Evolutionary conservation across 2,797 vertebrate genomes (phyloP).

Genomic region (Cheracebus regulus): DNA sequence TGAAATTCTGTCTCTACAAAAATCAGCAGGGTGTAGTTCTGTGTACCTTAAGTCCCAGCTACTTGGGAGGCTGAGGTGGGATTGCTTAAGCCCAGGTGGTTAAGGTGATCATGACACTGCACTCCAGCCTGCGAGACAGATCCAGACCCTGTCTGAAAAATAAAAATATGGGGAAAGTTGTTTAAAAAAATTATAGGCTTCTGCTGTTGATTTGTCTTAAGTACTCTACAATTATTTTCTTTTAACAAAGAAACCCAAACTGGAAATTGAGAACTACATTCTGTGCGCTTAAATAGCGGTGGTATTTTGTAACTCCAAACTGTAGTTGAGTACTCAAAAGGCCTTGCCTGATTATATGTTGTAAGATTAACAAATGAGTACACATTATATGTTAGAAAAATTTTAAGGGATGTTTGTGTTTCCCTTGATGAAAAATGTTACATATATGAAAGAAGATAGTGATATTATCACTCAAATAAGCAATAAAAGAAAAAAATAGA

Average conservation of each 20-base stretch:
- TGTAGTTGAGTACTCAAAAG: background rate
- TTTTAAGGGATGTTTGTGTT: background rate
- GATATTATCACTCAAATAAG: background rate
- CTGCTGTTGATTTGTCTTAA: background rate
- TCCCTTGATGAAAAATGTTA: background rate
- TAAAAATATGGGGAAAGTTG: background rate
- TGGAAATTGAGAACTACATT: background rate
- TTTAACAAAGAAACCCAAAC: background rate
- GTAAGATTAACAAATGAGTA: background rate
- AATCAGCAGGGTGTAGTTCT: too few species aligned
- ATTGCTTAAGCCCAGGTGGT: too few species aligned
- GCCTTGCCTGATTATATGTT: background rate
- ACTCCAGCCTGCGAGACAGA: too few species aligned
- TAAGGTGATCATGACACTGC: too few species aligned
- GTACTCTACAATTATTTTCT: background rate
- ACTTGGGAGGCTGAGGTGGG: too few species aligned
- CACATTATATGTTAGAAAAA: background rate
- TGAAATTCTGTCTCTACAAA: too few species aligned
- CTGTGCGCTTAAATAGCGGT: background rate
- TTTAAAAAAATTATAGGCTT: background rate
- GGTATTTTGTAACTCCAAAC: background rate
- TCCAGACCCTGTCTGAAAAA: too few species aligned
- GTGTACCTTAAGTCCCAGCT: too few species aligned
- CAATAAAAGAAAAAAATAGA: background rate
- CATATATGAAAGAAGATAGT: background rate